Base-by-base conservation (phyloP, 2,888 invertebrate species). In the Galeruca laticollis region DNA sequence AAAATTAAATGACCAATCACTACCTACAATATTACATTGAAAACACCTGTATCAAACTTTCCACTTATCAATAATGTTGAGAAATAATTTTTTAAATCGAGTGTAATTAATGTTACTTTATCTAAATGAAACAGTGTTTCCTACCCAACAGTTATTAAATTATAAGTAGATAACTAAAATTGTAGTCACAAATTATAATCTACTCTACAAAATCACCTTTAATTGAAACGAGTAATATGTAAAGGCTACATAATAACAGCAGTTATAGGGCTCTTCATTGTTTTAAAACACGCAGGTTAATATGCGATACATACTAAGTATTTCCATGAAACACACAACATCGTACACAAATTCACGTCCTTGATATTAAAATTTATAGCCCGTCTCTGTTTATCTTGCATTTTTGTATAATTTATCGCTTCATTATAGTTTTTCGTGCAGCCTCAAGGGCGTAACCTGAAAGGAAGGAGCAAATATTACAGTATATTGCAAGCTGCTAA, bases 231-330 rank as follows among this genome's bases (percentile, higher is more conserved):
- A 64, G 63, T 43, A 52, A 60, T 68, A 67, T 20, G 49, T 54
- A 52, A n/a, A 21, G 47, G 15, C 15, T 18, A 51, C 52, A 63
- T 70, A 63, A 64, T 61, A 57, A 49, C 49, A 35, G 49, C 56
- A 18, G 31, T 51, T 33, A 61, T 49, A 56, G 33, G 33, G 59
- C 59, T 68, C 64, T 40, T 71, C 61, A 70, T 66, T 72, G 65
- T 70, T 72, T 68, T 57, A 62, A 66, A 72, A 68, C 72, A 72
- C 72, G 72, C 70, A 72, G 70, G 63, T 70, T 72, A 72, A 72
- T 68, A 67, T 51, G 64, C 68, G 67, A 64, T 64, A 65, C 68
- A 68, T 65, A 59, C 57, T 68, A 70, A 68, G 65, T 68, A 70
- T 52, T 57, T 51, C 62, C 37, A 54, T 62, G 60, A 56, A 72